phyloP scores from a whole-genome alignment of 2,113 vertebrate genomes.

The Cheilinus undulatus region DNA sequence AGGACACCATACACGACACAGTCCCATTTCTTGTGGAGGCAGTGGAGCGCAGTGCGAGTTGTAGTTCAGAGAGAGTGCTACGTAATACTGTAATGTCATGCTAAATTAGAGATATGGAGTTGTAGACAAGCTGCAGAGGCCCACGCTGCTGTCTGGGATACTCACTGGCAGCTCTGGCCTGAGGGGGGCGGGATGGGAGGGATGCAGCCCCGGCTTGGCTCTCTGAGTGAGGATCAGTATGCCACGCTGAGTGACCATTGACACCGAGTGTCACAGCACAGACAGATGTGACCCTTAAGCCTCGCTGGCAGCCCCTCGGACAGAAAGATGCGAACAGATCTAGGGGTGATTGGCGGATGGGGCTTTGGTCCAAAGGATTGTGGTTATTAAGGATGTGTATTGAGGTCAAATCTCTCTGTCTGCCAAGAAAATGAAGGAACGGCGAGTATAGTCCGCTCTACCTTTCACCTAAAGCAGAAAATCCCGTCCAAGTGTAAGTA shows the following conservation, averaged over 20 bases:
- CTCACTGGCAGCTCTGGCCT: constrained; percentile 42
- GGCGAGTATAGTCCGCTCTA: constrained; percentile 22
- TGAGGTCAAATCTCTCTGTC: constrained; percentile 78
- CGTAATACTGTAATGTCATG: constrained; percentile 35
- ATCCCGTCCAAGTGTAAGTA: constrained; percentile 29
- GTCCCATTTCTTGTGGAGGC: not conserved
- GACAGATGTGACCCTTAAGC: constrained; percentile 78
- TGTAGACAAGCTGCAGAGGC: constrained; percentile 32
- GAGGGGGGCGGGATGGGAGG: constrained; percentile 17
- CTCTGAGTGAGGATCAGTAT: constrained; percentile 52
- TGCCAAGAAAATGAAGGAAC: constrained; percentile 46
- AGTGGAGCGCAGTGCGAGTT: constrained; percentile 7
- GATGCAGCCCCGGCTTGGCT: constrained; percentile 32
- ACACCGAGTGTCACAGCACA: constrained; percentile 68
- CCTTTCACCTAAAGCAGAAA: constrained; percentile 50
- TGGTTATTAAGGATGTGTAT: constrained; percentile 79
- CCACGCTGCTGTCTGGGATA: constrained; percentile 29
- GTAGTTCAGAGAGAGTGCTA: constrained; percentile 15
- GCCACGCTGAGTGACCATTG: constrained; percentile 65
- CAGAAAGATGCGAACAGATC: constrained; percentile 43
- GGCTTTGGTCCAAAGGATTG: constrained; percentile 69
- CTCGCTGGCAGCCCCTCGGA: constrained; percentile 55
- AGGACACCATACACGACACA: not conserved
- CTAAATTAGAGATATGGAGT: constrained; percentile 33
- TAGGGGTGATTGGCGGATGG: constrained; percentile 26